Base-by-base conservation (phyloP, 2,797 vertebrate genomes). In the Loriculus beryllinus region DNA sequence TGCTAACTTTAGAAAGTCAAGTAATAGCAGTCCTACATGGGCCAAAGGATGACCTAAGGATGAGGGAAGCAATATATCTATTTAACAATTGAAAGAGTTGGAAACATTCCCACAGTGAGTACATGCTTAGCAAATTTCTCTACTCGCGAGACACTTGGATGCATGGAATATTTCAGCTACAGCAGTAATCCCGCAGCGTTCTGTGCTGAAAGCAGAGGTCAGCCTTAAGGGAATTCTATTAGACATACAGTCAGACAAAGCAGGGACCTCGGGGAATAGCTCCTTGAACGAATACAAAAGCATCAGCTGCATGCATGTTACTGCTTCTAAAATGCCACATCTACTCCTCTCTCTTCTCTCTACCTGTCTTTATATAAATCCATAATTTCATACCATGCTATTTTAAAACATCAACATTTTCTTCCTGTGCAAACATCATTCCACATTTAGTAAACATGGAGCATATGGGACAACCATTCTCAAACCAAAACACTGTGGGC, bases 41-140 rank as follows among this genome's bases (percentile, higher is more conserved):
- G 93, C 97, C 96, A 96, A 96, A 95, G 52, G 90, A 97, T 96
- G 92, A 97, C 81, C 93, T 96, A 97, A 97, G 92, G 82, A 96
- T 94, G 91, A 96, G 72, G 87, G 80, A 82, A 93, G 59, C 69
- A 81, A 90, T 85, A 67, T 28, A 82, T 93, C 82, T 90, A 86
- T 80, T 82, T 64, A 97, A 93, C 90, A 96, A 92, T 80, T 92
- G 80, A 93, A 92, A 86, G 43, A 88, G 37, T 29, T 93, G 86
- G 93, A 69, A 91, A 88, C 0, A 1, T 89, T 56, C 42, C 84
- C 60, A 72, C 52, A 42, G 9, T 52, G 65, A 92, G 91, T 92
- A 84, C 80, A 71, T 25, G 76, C 77, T 94, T 83, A 39, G 56
- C 33, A 74, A 25, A 65, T 65, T 90, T 92, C 67, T 79, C 26